These are phyloP conservation scores for Fistularia tabacaria DNA, from an alignment of 2,797 vertebrate genomes.

Conservation along the genomic window DNA sequence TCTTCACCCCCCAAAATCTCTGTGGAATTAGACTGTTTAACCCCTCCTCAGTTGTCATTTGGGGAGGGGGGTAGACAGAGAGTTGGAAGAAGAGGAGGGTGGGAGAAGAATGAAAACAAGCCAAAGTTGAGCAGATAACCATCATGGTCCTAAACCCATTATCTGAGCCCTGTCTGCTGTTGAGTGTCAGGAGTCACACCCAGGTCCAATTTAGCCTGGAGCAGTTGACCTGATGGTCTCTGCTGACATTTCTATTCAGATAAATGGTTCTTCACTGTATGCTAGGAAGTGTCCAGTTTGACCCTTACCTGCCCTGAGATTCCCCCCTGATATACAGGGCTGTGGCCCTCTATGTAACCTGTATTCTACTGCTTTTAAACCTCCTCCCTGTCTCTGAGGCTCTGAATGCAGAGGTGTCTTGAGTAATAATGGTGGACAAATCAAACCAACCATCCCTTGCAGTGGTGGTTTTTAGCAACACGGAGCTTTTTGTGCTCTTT, in stretches of 20 bases:
- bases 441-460: constrained; percentile 57
- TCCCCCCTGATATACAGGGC: constrained; percentile 62
- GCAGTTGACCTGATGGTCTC: constrained; percentile 74
- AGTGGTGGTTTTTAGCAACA: constrained; percentile 63
- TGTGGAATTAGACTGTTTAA: constrained; percentile 66
- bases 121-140: constrained; percentile 77
- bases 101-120: constrained; percentile 74
- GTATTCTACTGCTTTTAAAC: constrained; percentile 46
- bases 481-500: constrained; percentile 44
- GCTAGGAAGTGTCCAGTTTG: constrained; percentile 78
- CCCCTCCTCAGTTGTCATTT: constrained; percentile 70
- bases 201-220: constrained; percentile 70
- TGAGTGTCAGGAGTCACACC: constrained; percentile 79
- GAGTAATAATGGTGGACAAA: constrained; percentile 68
- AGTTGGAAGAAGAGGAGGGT: constrained; percentile 27
- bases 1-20: constrained; percentile 52
- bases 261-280: constrained; percentile 72
- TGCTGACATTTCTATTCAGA: constrained; percentile 76
- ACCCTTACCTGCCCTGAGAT: constrained; percentile 75
- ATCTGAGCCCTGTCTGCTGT: constrained; percentile 70
- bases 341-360: constrained; percentile 61
- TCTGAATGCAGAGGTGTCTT: constrained; percentile 35
- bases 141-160: constrained; percentile 80
- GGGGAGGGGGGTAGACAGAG: constrained; percentile 20
- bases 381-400: constrained; percentile 20